These are phyloP conservation scores for Siphamia tubifer DNA, from an alignment of 2,113 vertebrate species.

Conservation along the genomic window DNA sequence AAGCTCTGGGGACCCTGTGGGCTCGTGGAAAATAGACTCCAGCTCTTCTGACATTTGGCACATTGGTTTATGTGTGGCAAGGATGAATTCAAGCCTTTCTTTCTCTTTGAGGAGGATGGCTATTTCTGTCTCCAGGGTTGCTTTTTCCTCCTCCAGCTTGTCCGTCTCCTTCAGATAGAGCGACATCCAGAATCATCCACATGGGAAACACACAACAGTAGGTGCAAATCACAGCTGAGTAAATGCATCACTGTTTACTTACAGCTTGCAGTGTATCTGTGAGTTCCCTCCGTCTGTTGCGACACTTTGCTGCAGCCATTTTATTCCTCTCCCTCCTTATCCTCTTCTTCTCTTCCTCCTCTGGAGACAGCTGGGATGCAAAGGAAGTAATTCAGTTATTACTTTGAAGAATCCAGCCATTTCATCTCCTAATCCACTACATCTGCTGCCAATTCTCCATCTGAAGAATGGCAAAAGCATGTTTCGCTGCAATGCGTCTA, in stretches of 20 bases:
- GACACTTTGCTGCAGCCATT: slow-evolving; percentile 98
- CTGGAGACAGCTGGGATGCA: slow-evolving; percentile 87
- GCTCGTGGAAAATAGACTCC: slow-evolving; percentile 86
- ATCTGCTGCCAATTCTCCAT: slow-evolving; percentile 47
- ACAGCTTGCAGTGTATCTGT: slow-evolving; percentile 95
- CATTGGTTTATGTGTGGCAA: slow-evolving; percentile 89
- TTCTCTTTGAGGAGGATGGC: slow-evolving; percentile 94
- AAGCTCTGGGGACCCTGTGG: slow-evolving; percentile 80
- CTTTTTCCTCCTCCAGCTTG: slow-evolving; percentile 92
- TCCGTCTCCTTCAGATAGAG: slow-evolving; percentile 89
- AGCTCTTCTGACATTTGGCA: slow-evolving; percentile 93
- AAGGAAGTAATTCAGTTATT: slow-evolving; percentile 52
- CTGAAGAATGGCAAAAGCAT: slow-evolving; percentile 64
- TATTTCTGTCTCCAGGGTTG: slow-evolving; percentile 89
- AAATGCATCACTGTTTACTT: slow-evolving; percentile 76
- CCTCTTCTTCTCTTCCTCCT: slow-evolving; percentile 95
- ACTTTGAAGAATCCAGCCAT: slow-evolving; percentile 44
- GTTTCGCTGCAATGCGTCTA: slow-evolving; percentile 78
- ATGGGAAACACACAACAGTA: slow-evolving; percentile 20
- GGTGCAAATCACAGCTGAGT: slow-evolving; percentile 49
- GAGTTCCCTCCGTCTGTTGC: slow-evolving; percentile 94
- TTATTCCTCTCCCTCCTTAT: slow-evolving; percentile 97
- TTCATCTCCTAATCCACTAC: slow-evolving; percentile 41
- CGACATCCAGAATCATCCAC: slow-evolving; percentile 47
- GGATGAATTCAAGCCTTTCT: slow-evolving; percentile 92